Conservation (phyloP, 2,888 invertebrate species). For the Callosobruchus maculatus region DNA sequence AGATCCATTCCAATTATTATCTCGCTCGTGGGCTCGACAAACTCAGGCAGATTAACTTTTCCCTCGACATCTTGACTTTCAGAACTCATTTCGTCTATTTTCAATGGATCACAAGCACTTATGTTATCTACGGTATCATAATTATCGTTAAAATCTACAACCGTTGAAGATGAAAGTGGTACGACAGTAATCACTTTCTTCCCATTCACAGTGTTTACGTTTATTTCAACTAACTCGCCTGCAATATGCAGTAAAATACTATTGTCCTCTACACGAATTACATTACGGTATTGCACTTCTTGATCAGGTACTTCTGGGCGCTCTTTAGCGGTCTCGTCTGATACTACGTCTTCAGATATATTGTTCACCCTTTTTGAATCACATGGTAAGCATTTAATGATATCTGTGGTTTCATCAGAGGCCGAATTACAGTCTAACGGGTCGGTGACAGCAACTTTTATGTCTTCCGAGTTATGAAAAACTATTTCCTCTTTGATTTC, state of each 20-base stretch:
- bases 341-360: not conserved
- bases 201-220: constrained; percentile 31
- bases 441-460: not conserved
- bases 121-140: constrained; percentile 22
- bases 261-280: constrained; percentile 33
- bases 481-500: not conserved
- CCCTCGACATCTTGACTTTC: constrained; percentile 9
- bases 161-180: constrained; percentile 30
- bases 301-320: constrained; percentile 4
- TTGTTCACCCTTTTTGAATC: not conserved
- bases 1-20: constrained; percentile 31
- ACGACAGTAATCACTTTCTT: constrained; percentile 36
- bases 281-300: constrained; percentile 25
- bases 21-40: constrained; percentile 23
- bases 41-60: constrained; percentile 9
- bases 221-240: constrained; percentile 37
- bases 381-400: not conserved
- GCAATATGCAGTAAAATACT: constrained; percentile 33
- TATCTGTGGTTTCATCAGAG: not conserved
- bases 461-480: not conserved
- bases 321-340: not conserved
- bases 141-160: constrained; percentile 36
- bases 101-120: constrained; percentile 12
- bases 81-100: constrained; percentile 7
- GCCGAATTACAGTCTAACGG: not conserved